Evolutionary conservation across 2,797 vertebrate species (phyloP).

Genomic region (Acanthiza pusilla): DNA sequence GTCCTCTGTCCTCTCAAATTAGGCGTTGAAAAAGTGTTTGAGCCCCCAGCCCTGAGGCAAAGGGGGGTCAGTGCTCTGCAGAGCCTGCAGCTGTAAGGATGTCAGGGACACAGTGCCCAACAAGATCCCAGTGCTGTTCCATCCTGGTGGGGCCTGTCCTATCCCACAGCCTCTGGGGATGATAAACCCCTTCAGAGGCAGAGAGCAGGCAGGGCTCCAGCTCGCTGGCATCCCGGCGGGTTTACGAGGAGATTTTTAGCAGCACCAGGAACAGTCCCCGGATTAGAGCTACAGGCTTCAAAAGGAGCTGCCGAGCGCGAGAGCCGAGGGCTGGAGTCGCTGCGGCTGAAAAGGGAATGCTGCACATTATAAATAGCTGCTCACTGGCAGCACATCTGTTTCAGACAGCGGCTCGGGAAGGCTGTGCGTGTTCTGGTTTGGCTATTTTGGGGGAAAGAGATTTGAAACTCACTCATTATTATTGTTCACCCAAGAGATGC

Average conservation of each 20-base stretch:
- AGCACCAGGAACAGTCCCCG: constrained; percentile 51
- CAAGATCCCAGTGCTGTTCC: background rate
- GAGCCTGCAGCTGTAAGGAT: background rate
- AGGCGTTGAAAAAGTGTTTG: background rate
- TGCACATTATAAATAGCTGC: constrained; percentile 64
- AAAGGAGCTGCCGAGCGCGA: constrained; percentile 45
- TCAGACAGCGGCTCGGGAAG: constrained; percentile 46
- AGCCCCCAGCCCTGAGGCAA: background rate
- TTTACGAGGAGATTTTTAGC: constrained; percentile 45
- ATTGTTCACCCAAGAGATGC: constrained; percentile 31
- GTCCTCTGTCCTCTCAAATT: background rate
- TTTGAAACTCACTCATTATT: constrained; percentile 51
- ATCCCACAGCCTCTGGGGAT: background rate
- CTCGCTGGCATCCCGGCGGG: background rate
- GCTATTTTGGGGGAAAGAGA: constrained; percentile 50
- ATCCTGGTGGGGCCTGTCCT: background rate
- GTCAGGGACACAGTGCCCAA: background rate
- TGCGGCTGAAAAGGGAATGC: constrained; percentile 60
- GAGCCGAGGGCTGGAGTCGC: constrained; percentile 56
- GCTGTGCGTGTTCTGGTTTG: constrained; percentile 46
- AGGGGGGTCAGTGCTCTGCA: background rate
- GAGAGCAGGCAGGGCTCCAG: background rate
- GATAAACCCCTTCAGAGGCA: background rate
- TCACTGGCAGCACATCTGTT: constrained; percentile 60
- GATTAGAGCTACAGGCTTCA: constrained; percentile 67